Evolutionary conservation across 1,140 invertebrate genomes (phyloP), one percentile per base, ranked within the genome.

Genomic region (Macrobrachium nipponense): DNA sequence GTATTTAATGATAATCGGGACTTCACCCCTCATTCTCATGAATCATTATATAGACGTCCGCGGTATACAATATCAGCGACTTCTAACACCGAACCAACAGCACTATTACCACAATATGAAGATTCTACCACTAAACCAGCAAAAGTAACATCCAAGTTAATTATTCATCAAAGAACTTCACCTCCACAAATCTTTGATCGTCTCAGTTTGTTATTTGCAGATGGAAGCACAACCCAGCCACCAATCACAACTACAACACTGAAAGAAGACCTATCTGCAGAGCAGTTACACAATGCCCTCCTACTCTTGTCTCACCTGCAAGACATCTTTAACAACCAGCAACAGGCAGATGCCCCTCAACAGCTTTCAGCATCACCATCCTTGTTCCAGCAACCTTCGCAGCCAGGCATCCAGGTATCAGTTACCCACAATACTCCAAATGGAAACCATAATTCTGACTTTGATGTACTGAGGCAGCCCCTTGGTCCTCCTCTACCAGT

Each of bases 201-300:
- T 51, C 18, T 81, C 2, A 81, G 64, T 70, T 51, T 81, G 43
- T 14, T 81, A 15, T 70, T 81, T 62, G 68, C 79, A 20, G 15
- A 36, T 7, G 44, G 66, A 44, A 43, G 62, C n/a, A 81, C 79
- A 44, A 70, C 79, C n/a, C 14, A 51, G 36, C 79, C 79, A 51
- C 62, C 64, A 36, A 70, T 81, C 66, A 70, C 79, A 27, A 23
- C 79, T 44, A 58, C 79, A 8, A 62, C 61, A 12, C 51, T 10
- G 5, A n/a, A 23, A 18, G 12, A 11, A 59, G 79, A 44, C 10
- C 79, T 44, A 18, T 51, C 64, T 3, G 62, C n/a, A 1, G 43
- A 70, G 17, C 79, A 81, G 79, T 8, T 81, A 15, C 43, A 58
- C 5, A 20, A 81, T 15, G 79, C 79, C 43, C 64, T 81, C 17